A percentile compares a stretch with the other conserved stretches of the same genome.
These are phyloP conservation scores for Rhabditoides inermis DNA, from an alignment of 2,888 invertebrate genomes.

Conservation along the genomic window DNA sequence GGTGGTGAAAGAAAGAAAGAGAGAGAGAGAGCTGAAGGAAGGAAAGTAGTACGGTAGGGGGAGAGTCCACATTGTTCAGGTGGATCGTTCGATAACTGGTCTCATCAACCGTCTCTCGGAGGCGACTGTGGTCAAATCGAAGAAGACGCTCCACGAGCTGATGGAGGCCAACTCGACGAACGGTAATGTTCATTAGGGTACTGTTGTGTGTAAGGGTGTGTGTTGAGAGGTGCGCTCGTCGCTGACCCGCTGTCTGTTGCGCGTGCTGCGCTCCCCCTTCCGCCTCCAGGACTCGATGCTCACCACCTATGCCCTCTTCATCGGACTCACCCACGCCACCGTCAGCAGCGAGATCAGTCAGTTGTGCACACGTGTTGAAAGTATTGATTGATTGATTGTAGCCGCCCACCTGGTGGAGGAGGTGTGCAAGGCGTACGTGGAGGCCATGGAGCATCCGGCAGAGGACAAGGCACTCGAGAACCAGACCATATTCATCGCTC, in stretches of 20 bases:
- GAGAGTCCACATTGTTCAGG: too few relatives aligned
- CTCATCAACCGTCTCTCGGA: conserved; percentile 31
- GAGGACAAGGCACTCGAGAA: conserved; percentile 33
- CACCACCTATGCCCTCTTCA: conserved; percentile 21
- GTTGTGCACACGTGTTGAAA: background rate
- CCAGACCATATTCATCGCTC: conserved; percentile 22
- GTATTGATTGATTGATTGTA: conserved; percentile 10
- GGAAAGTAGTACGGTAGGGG: too few relatives aligned
- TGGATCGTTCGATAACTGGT: conserved; percentile 20
- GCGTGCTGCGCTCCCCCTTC: conserved; percentile 20
- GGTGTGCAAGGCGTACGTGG: conserved; percentile 20
- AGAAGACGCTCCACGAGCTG: conserved; percentile 22
- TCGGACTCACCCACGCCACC: conserved; percentile 27
- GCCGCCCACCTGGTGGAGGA: conserved; percentile 34
- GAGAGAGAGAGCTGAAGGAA: conserved; percentile 8
- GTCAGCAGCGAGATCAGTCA: conserved; percentile 32
- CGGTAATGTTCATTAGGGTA: conserved; percentile 11
- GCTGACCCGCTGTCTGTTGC: conserved; percentile 17
- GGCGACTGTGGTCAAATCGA: conserved; percentile 26
- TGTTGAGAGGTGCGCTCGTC: conserved; percentile 29
- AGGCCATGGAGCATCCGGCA: conserved; percentile 9
- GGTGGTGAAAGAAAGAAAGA: background rate
- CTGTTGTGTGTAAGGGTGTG: background rate
- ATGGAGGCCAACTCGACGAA: conserved; percentile 28
- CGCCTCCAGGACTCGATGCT: conserved; percentile 27